Evolutionary conservation across 2,888 invertebrate species (phyloP).

Genomic region (Byasa hedistus): DNA sequence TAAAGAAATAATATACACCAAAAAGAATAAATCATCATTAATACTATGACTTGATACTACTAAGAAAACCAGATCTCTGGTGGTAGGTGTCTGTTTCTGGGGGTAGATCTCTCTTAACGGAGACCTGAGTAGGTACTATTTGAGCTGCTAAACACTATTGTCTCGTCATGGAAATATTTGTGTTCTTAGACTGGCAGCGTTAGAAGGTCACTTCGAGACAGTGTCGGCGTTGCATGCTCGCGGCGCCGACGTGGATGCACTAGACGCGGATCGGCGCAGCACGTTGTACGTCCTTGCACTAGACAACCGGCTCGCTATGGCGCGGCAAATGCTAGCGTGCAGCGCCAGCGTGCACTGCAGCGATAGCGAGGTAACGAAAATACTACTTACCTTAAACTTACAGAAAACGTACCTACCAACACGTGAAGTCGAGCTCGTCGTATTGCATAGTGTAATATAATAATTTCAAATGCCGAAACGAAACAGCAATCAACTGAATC

Average conservation of each 20-base stretch:
- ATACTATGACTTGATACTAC: too few relatives aligned
- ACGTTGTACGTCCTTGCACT: slow-evolving; percentile 94
- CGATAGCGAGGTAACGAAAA: slow-evolving; percentile 85
- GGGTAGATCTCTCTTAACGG: too few relatives aligned
- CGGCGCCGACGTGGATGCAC: slow-evolving; percentile 91
- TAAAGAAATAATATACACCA: too few relatives aligned
- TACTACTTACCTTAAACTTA: too few relatives aligned
- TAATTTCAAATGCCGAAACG: background rate
- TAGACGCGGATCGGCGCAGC: slow-evolving; percentile 95
- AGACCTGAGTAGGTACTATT: too few relatives aligned
- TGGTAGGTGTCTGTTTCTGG: too few relatives aligned
- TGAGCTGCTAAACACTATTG: too few relatives aligned
- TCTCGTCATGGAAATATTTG: too few relatives aligned
- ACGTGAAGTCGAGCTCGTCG: too few relatives aligned
- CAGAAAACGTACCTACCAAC: too few relatives aligned
- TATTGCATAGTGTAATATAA: background rate
- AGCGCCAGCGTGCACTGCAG: slow-evolving; percentile 90
- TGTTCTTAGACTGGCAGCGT: slow-evolving; percentile 83
- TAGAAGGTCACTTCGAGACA: slow-evolving; percentile 91
- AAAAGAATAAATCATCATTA: too few relatives aligned
- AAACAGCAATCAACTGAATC: background rate
- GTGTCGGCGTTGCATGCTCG: slow-evolving; percentile 84
- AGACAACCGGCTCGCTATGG: slow-evolving; percentile 92
- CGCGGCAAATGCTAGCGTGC: slow-evolving; percentile 88
- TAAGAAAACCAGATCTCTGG: too few relatives aligned